Percentiles rank a stretch among this genome's conserved stretches.
These are phyloP conservation scores for Trichoplusia ni DNA, from an alignment of 1,140 invertebrate genomes.

Conservation along the genomic window DNA sequence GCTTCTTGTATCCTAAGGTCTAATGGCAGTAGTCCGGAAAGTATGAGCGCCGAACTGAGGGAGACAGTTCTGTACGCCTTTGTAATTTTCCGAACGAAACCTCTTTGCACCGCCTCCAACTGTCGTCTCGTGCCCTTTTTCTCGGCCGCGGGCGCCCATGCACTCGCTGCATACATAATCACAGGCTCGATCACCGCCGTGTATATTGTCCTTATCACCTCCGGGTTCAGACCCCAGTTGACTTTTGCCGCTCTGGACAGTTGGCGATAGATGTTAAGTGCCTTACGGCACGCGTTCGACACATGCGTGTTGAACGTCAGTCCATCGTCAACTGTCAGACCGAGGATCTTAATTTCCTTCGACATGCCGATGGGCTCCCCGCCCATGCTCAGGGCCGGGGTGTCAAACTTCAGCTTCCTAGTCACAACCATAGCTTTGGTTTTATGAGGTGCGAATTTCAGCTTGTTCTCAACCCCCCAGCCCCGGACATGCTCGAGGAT, in stretches of 20 bases:
- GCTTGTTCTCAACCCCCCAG: background rate
- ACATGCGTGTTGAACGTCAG: background rate
- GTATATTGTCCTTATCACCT: conserved; percentile 4
- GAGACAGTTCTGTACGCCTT: background rate
- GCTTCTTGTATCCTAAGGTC: background rate
- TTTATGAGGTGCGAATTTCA: conserved; percentile 1
- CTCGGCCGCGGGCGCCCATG: background rate
- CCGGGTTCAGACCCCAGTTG: background rate
- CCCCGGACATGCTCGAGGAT: background rate
- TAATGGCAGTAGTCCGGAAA: background rate
- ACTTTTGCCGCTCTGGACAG: background rate
- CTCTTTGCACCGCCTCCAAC: too few relatives aligned
- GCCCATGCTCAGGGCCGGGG: background rate
- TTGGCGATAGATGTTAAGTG: background rate
- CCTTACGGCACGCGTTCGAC: background rate
- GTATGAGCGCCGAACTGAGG: background rate
- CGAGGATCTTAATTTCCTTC: conserved; percentile 1
- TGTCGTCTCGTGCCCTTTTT: background rate
- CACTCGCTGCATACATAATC: conserved; percentile 2
- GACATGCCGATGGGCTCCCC: background rate
- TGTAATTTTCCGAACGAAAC: background rate
- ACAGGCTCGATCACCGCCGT: conserved; percentile 1
- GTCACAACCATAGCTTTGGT: conserved; percentile 11
- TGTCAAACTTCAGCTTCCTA: conserved; percentile 11
- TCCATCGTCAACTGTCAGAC: conserved; percentile 3